Base-by-base conservation (phyloP, 2,888 invertebrate species). In the Ophioninae sp. region DNA sequence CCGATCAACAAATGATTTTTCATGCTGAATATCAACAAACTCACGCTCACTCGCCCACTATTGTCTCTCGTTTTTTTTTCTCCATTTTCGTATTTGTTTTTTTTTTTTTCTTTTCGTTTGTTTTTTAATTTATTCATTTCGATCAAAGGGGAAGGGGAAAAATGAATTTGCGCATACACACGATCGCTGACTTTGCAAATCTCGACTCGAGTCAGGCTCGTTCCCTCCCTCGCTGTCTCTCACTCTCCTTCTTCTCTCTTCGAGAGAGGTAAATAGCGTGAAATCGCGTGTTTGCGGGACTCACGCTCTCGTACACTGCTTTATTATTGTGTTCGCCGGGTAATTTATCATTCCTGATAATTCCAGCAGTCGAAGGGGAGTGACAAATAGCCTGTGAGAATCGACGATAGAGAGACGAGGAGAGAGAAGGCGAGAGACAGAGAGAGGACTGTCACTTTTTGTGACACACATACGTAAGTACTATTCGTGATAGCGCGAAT, bases 261-360 rank as follows among this genome's bases (percentile, higher is more conserved):
- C 67, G 23, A 20, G 37, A 39, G 65, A 77, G 71, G 71, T 61
- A 72, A 72, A 67, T 64, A 80, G 68, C 83, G 69, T 83, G 80
- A 77, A 80, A 81, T 80, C 58, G 80, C 79, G 75, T 79, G 79
- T 65, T 79, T 79, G 74, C 68, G 41, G 63, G 69, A 22, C 74
- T 79, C 73, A 39, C 74, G 73, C 79, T 72, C 65, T 72, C 65
- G 64, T 77, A 77, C 71, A 56, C 67, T 78, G 61, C 39, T 80
- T 84, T 75, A 84, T 84, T 84, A 82, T 81, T 79, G 69, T 79
- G 68, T 58, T 68, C 74, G 64, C 37, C 61, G 30, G 83, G 79
- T 82, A 76, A 79, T 84, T 82, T 82, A 76, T 84, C 84, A 84
- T 84, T 82, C 72, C 23, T 23, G 81, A 79, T 75, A 79, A 82